phyloP scores from a whole-genome alignment of 2,888 invertebrate species.

The Orthonevra nobilis region DNA sequence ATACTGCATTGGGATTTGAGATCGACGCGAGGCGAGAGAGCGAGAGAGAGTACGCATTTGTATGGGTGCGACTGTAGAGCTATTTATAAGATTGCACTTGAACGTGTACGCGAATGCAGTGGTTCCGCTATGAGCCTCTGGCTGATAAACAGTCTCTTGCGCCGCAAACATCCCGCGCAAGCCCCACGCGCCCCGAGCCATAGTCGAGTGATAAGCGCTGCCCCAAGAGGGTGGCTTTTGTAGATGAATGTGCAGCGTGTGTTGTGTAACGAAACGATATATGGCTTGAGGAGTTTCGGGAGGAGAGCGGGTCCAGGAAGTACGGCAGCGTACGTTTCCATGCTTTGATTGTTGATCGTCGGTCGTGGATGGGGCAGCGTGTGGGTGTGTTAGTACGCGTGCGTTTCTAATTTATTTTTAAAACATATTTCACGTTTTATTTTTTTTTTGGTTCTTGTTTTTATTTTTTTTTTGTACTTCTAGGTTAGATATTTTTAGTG shows the following conservation, averaged over 20 bases:
- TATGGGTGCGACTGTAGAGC: slow-evolving; percentile 23
- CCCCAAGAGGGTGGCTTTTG: background rate
- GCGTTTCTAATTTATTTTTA: slow-evolving; percentile 66
- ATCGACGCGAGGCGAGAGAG: too few relatives aligned
- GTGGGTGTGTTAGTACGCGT: slow-evolving; percentile 69
- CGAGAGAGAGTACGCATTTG: background rate
- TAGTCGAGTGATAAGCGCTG: slow-evolving; percentile 35
- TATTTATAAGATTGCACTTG: slow-evolving; percentile 69
- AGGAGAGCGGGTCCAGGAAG: slow-evolving; percentile 25
- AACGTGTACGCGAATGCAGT: slow-evolving; percentile 61
- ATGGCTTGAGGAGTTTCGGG: background rate
- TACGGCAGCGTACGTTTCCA: too few relatives aligned
- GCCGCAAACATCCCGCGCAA: too few relatives aligned
- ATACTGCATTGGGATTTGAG: too few relatives aligned
- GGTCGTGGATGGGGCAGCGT: background rate
- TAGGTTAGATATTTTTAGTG: slow-evolving; percentile 66
- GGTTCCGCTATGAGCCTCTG: slow-evolving; percentile 22
- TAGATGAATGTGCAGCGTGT: slow-evolving; percentile 32
- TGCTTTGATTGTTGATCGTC: slow-evolving; percentile 38
- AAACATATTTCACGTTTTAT: slow-evolving; percentile 43
- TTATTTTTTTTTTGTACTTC: slow-evolving; percentile 60
- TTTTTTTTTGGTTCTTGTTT: slow-evolving; percentile 65
- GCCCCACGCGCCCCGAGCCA: background rate
- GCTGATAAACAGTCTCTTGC: slow-evolving; percentile 42
- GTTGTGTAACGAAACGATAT: slow-evolving; percentile 49